Conservation (phyloP, 2,888 invertebrate species). For the Bruchidius siliquastri region DNA sequence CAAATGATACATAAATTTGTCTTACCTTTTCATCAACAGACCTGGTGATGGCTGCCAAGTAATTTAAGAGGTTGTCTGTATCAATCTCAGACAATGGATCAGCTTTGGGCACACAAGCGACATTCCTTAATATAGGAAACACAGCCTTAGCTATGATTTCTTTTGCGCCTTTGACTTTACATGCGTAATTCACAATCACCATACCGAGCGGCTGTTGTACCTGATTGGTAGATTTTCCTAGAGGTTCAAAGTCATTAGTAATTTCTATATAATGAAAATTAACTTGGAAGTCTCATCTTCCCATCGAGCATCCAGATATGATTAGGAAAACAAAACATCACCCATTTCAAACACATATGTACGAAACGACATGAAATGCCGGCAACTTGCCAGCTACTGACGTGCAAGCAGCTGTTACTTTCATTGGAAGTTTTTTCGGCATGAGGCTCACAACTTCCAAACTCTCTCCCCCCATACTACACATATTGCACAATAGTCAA, state of each 20-base stretch:
- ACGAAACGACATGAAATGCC: no score
- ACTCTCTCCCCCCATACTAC: no score
- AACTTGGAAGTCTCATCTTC: no score
- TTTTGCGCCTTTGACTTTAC: conserved; percentile 14
- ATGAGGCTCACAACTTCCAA: no score
- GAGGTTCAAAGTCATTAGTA: conserved; percentile 2
- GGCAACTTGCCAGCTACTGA: no score
- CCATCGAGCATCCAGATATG: no score
- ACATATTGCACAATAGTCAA: no score
- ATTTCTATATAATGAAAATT: no score
- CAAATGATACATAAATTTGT: neutral
- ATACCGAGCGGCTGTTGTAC: conserved; percentile 21
- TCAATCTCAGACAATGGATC: conserved; percentile 25
- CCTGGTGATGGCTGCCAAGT: conserved; percentile 18
- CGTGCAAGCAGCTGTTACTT: no score
- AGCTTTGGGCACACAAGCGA: conserved; percentile 20
- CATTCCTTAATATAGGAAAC: conserved; percentile 19
- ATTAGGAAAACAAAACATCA: no score
- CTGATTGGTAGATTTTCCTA: conserved; percentile 19
- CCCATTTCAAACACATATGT: no score
- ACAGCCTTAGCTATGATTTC: conserved; percentile 22
- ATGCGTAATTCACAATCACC: conserved; percentile 17
- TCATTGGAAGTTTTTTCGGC: no score
- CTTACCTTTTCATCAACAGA: conserved; percentile 7
- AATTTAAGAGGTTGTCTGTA: conserved; percentile 23